phyloP scores from a whole-genome alignment of 2,888 invertebrate species.

The Neoaliturus tenellus region DNA sequence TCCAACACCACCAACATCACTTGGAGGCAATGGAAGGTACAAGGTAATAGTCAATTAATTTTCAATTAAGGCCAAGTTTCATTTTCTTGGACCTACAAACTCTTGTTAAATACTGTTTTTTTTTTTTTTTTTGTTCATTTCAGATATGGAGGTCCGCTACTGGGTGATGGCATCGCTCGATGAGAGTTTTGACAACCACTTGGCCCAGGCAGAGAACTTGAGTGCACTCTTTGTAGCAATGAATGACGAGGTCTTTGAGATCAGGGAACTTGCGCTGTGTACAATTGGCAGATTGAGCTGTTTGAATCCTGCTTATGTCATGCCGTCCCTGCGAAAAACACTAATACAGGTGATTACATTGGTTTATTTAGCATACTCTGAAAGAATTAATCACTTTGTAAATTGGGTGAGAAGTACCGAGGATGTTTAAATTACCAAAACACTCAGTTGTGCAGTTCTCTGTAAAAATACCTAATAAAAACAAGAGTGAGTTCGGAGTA shows the following conservation, averaged over 20 bases:
- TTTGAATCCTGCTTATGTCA: slow-evolving; percentile 98
- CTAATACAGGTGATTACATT: slow-evolving; percentile 79
- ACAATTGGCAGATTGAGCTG: slow-evolving; percentile 94
- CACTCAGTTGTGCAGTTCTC: too few relatives aligned
- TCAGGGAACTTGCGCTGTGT: slow-evolving; percentile 94
- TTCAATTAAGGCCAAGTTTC: too few relatives aligned
- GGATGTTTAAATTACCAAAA: too few relatives aligned
- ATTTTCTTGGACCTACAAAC: too few relatives aligned
- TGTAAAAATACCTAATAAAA: too few relatives aligned
- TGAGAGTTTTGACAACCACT: slow-evolving; percentile 93
- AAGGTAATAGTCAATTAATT: too few relatives aligned
- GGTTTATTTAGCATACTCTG: too few relatives aligned
- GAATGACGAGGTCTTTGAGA: slow-evolving; percentile 98
- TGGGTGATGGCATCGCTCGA: slow-evolving; percentile 95
- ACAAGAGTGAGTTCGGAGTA: too few relatives aligned
- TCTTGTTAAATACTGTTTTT: not conserved
- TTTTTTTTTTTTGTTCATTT: not conserved
- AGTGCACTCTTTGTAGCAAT: slow-evolving; percentile 95
- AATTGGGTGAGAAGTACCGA: too few relatives aligned
- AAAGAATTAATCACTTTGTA: too few relatives aligned
- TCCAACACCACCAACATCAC: too few relatives aligned
- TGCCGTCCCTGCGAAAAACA: slow-evolving; percentile 96
- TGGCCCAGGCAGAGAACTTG: slow-evolving; percentile 97
- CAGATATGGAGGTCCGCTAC: slow-evolving; percentile 94
- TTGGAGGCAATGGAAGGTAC: too few relatives aligned